Percentiles rank a stretch among this genome's conserved stretches.
phyloP scores from a whole-genome alignment of 2,797 vertebrate genomes.

The Trachops cirrhosus region DNA sequence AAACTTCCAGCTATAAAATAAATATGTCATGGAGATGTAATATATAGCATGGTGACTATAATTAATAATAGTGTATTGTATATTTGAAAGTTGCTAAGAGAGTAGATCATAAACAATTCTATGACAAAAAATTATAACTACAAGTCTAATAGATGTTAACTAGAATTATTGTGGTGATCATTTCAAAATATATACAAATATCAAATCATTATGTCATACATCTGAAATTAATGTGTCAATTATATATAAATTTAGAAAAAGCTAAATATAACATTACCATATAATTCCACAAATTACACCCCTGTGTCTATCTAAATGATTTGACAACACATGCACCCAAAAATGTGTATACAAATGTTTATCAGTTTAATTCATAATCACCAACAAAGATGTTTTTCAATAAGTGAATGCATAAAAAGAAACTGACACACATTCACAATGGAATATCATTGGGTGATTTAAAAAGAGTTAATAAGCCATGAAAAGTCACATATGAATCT shows the following conservation, averaged over 20 bases:
- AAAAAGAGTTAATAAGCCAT: neutral
- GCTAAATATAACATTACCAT: neutral
- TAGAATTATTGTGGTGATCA: neutral
- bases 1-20: neutral
- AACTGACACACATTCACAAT: neutral
- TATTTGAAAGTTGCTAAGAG: neutral
- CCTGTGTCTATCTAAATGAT: neutral
- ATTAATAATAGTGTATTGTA: neutral
- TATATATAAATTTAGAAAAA: neutral
- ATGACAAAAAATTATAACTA: neutral
- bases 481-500: neutral
- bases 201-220: neutral
- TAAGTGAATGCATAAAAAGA: neutral
- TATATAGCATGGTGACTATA: neutral
- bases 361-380: neutral
- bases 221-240: neutral
- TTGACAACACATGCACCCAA: neutral
- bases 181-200: neutral
- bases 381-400: neutral
- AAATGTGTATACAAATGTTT: neutral
- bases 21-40: neutral
- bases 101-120: neutral
- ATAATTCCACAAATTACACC: neutral
- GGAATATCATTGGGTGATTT: neutral
- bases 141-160: neutral